A percentile compares a stretch with the other conserved stretches of the same genome.
These are phyloP conservation scores for Clytia hemisphaerica DNA, from an alignment of 30 jellyfish, hydroid and myxozoan species.

Conservation along the genomic window DNA sequence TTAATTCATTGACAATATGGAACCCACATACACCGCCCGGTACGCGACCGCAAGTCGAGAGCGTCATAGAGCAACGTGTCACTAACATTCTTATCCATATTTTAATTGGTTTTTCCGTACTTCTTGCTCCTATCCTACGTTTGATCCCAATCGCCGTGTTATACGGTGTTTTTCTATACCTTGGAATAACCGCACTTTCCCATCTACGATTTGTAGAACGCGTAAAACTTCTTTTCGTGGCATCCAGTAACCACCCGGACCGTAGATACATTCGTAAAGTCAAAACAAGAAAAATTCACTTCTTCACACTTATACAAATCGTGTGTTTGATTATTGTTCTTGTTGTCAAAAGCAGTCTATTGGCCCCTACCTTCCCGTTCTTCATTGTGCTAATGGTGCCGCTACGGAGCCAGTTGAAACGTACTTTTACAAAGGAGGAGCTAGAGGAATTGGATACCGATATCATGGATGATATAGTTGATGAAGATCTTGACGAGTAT, in stretches of 20 bases:
- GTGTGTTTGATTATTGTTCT: conserved; percentile 44
- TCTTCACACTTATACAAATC: conserved; percentile 60
- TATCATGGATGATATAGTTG: conserved; percentile 40
- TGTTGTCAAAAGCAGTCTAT: conserved; percentile 40
- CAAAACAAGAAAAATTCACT: conserved; percentile 48
- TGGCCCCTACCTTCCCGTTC: conserved; percentile 83
- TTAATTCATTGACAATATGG: conserved; percentile 58
- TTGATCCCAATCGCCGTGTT: conserved; percentile 60
- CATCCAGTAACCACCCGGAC: conserved; percentile 73
- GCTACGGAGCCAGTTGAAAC: conserved; percentile 26
- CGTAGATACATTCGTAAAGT: conserved; percentile 50
- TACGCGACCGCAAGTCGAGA: conserved; percentile 51
- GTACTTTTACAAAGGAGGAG: conserved; percentile 67
- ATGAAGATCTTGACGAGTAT: conserved; percentile 26
- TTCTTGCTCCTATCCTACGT: conserved; percentile 67
- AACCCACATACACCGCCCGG: conserved; percentile 76
- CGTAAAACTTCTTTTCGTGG: conserved; percentile 51
- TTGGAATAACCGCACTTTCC: conserved; percentile 65
- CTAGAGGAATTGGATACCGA: conserved; percentile 52
- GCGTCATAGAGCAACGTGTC: conserved; percentile 70
- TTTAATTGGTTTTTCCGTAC: conserved; percentile 56
- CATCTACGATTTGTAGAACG: conserved; percentile 58
- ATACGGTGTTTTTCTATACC: conserved; percentile 70
- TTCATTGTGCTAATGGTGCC: conserved; percentile 61
- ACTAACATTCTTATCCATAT: conserved; percentile 69